Evolutionary conservation across 2,888 invertebrate species (phyloP).

Genomic region (Linnaemya tessellans): DNA sequence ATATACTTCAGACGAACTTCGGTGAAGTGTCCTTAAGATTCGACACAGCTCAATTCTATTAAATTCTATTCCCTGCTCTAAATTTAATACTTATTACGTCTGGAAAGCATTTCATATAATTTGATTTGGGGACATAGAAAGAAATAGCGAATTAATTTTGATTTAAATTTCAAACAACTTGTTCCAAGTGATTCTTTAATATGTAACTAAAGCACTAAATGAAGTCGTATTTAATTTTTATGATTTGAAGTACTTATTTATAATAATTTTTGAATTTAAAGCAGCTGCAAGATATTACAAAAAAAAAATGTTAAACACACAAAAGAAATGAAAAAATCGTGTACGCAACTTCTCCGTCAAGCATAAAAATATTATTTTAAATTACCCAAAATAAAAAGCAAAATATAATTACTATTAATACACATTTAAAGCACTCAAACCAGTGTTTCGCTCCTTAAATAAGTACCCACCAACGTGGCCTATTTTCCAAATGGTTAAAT

Average conservation of each 20-base stretch:
- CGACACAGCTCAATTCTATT: too few relatives aligned
- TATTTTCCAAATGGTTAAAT: conserved; percentile 6
- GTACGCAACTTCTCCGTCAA: neutral
- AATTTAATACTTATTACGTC: too few relatives aligned
- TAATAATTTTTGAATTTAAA: conserved; percentile 78
- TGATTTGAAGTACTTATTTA: neutral
- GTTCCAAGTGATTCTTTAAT: conserved; percentile 34
- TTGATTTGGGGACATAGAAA: too few relatives aligned
- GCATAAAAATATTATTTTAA: conserved; percentile 47
- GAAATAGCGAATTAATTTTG: too few relatives aligned
- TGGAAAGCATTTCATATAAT: too few relatives aligned
- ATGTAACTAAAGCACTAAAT: conserved; percentile 74
- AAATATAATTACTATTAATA: conserved; percentile 3
- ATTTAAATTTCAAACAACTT: neutral
- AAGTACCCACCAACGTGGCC: too few relatives aligned
- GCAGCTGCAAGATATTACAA: conserved; percentile 82
- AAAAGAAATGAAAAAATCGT: neutral
- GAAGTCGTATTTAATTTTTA: conserved; percentile 67
- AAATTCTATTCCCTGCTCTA: too few relatives aligned
- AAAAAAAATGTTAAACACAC: conserved; percentile 48
- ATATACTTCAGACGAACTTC: too few relatives aligned
- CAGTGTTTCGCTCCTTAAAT: too few relatives aligned
- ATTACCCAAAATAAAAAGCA: neutral
- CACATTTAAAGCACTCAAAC: neutral
- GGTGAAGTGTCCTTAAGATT: too few relatives aligned